phyloP scores from a whole-genome alignment of 1,140 invertebrate species.

The Carposina sasakii region DNA sequence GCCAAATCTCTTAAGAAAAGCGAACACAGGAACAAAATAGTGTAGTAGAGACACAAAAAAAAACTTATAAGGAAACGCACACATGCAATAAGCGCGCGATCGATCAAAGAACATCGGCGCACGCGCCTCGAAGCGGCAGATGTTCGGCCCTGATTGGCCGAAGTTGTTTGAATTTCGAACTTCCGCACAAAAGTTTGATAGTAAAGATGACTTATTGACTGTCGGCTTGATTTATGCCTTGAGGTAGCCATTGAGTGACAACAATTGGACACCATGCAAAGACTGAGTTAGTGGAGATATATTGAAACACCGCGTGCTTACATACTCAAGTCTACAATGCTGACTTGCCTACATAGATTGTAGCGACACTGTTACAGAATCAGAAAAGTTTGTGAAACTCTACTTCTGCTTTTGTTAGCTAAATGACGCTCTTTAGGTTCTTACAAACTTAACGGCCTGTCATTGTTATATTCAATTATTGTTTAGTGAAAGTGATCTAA shows the following conservation, averaged over 20 bases:
- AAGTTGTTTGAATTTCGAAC: constrained; percentile 48
- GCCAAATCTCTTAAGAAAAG: constrained; percentile 61
- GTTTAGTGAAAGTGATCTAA: no score
- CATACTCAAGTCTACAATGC: no score
- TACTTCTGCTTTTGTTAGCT: no score
- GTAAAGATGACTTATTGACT: constrained; percentile 51
- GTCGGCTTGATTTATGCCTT: constrained; percentile 38
- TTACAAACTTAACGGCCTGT: no score
- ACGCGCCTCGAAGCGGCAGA: constrained; percentile 50
- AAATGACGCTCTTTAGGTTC: no score
- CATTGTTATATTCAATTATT: no score
- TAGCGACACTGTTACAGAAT: no score
- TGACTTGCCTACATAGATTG: no score
- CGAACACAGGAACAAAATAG: constrained; percentile 28
- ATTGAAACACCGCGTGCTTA: no score
- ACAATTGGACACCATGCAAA: no score
- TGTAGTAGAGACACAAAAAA: constrained; percentile 22
- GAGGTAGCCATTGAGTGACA: constrained; percentile 23
- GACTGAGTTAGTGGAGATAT: no score
- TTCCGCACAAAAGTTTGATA: constrained; percentile 58
- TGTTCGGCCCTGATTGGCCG: constrained; percentile 55
- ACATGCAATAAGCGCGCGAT: constrained; percentile 31
- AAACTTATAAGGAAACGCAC: constrained; percentile 41
- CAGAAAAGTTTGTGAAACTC: no score
- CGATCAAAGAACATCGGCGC: constrained; percentile 57